Evolutionary conservation across 2,797 vertebrate genomes (phyloP), one percentile per base, ranked within the genome.

Genomic region (Sebastes matsubarae): DNA sequence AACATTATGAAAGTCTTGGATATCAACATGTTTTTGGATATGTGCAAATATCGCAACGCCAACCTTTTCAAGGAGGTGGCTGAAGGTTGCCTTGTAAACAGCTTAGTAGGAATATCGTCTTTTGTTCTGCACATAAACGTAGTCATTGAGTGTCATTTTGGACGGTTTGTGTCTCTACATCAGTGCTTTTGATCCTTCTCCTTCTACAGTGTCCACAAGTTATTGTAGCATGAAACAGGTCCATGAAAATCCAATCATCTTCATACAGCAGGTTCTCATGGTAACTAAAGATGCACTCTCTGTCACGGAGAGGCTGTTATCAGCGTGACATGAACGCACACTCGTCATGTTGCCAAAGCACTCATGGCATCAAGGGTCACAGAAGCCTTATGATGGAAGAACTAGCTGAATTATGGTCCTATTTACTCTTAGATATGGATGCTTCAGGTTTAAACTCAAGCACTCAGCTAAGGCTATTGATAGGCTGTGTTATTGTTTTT

Each of bases 201-300:
- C 36, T 55, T 42, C 32, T 18, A 29, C 42, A 24, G 22, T 65
- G 16, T 54, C 30, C 50, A 63, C n/a, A 25, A 29, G 42, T 30
- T 12, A 8, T 29, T 50, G 29, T 2, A 36, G 55, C 34, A 65
- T 63, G 70, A 74, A 72, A 58, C 24, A 63, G 7, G 22, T 36
- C 61, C 0, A 3, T 78, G 29, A 57, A n/a, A 84, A 68, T 77
- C 16, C 54, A 78, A 24, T 70, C 58, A 67, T 20, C 27, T 59
- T 50, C 60, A 32, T 57, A 36, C 42, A 55, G 38, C 42, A 65
- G 54, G 69, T 79, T 70, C 36, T 68, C 78, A 68, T 86, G 76
- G 77, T 84, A 82, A 82, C 73, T 50, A 68, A 61, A 75, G 63
- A 42, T 24, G 68, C 36, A 52, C 69, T 64, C 38, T 18, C 3